Evolutionary conservation across 2,797 vertebrate species (phyloP).

Genomic region (Hybognathus amarus): DNA sequence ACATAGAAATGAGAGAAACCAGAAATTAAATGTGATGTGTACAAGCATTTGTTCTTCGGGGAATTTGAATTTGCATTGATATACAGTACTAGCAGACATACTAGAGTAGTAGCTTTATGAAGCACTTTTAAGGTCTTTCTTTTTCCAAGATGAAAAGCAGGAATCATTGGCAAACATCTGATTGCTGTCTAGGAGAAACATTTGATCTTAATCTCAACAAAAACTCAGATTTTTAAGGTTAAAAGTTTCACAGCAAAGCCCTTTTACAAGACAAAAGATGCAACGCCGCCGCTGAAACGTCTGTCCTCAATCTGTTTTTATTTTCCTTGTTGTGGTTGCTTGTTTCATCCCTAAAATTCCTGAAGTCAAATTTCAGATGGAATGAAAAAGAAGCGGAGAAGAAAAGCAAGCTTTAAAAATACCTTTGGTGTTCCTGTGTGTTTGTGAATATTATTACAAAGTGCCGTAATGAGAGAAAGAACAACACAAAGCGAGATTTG

Average conservation of each 20-base stretch:
- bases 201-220: background rate
- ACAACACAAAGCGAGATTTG: conserved; percentile 75
- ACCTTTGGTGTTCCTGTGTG: conserved; percentile 83
- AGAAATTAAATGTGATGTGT: no score
- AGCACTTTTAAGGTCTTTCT: background rate
- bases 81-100: background rate
- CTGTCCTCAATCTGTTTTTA: conserved; percentile 31
- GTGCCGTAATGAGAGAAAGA: conserved; percentile 83
- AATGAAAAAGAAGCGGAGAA: background rate
- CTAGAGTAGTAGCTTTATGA: no score
- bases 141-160: background rate
- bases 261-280: background rate
- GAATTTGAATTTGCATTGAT: background rate
- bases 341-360: conserved; percentile 70
- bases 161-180: background rate
- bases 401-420: conserved; percentile 72
- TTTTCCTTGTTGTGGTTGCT: conserved; percentile 79
- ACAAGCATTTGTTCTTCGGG: no score
- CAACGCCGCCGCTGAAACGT: background rate
- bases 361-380: conserved; percentile 72
- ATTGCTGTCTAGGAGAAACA: background rate
- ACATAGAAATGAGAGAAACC: background rate
- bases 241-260: background rate
- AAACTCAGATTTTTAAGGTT: background rate
- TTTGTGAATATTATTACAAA: conserved; percentile 83